These are phyloP conservation scores for Prolemur simus DNA, from an alignment of 2,113 vertebrate genomes.

Conservation along the genomic window DNA sequence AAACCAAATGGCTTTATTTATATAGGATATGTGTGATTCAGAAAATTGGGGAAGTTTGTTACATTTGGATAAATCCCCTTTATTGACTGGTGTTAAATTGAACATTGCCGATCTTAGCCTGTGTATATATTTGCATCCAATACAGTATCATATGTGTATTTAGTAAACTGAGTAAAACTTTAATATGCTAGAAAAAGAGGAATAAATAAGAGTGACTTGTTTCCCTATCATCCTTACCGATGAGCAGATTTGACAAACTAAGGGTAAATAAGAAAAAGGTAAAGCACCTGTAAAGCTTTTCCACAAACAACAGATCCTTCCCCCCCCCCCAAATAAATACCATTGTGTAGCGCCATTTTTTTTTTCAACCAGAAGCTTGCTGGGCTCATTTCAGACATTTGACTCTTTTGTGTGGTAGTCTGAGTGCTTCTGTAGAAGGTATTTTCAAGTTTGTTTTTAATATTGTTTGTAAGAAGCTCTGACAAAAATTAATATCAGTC, in stretches of 20 bases:
- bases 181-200: neutral
- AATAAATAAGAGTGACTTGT: neutral
- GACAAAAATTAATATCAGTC: neutral
- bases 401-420: constrained; percentile 3
- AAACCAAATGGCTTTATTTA: constrained; percentile 59
- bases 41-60: constrained; percentile 41
- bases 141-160: neutral
- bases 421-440: neutral
- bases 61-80: constrained; percentile 52
- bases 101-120: constrained; percentile 18
- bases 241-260: constrained; percentile 10
- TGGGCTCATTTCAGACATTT: neutral
- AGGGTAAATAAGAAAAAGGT: constrained; percentile 40
- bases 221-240: constrained; percentile 6
- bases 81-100: constrained; percentile 8
- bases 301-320: neutral
- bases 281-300: neutral
- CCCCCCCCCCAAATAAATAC: neutral
- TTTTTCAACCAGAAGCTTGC: constrained; percentile 25
- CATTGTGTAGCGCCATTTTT: neutral
- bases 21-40: constrained; percentile 42
- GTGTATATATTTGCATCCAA: constrained; percentile 15
- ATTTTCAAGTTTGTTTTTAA: constrained; percentile 20
- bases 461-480: constrained; percentile 39
- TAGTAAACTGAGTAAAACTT: constrained; percentile 44